Evolutionary conservation across 1,140 invertebrate genomes (phyloP).

Genomic region (Pseudomyrmex concolor): DNA sequence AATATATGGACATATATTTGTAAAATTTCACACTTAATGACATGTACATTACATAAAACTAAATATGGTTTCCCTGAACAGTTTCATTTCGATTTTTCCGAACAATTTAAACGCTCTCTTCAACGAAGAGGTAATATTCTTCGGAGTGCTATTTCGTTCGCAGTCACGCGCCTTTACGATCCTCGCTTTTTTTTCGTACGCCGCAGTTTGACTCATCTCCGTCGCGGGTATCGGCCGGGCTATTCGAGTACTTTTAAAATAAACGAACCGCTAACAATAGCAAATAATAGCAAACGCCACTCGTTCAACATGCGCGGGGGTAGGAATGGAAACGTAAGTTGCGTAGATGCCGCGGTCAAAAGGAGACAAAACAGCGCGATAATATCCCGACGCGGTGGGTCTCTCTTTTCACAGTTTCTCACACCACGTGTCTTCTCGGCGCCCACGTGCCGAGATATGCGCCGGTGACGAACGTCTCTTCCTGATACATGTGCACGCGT

Average conservation of each 20-base stretch:
- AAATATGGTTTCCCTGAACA: too few relatives aligned
- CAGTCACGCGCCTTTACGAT: constrained; percentile 10
- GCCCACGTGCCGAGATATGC: constrained; percentile 49
- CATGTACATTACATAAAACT: too few relatives aligned
- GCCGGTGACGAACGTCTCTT: constrained; percentile 29
- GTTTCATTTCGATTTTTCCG: too few relatives aligned
- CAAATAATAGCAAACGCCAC: constrained; percentile 26
- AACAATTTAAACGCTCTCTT: neutral
- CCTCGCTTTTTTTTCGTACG: neutral
- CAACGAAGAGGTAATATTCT: neutral
- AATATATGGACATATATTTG: too few relatives aligned
- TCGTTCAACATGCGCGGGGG: neutral
- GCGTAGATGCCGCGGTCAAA: neutral
- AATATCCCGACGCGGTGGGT: neutral
- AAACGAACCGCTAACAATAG: constrained; percentile 39
- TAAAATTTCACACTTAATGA: too few relatives aligned
- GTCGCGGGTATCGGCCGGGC: neutral
- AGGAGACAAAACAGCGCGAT: neutral
- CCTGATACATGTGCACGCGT: neutral
- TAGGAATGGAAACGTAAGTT: neutral
- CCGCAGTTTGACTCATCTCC: neutral
- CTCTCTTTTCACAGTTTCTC: neutral
- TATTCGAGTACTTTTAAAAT: constrained; percentile 45
- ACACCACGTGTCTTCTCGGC: constrained; percentile 30
- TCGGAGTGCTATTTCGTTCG: neutral